Conservation (phyloP, 2,888 invertebrate genomes). For the Mesochorus sp. region DNA sequence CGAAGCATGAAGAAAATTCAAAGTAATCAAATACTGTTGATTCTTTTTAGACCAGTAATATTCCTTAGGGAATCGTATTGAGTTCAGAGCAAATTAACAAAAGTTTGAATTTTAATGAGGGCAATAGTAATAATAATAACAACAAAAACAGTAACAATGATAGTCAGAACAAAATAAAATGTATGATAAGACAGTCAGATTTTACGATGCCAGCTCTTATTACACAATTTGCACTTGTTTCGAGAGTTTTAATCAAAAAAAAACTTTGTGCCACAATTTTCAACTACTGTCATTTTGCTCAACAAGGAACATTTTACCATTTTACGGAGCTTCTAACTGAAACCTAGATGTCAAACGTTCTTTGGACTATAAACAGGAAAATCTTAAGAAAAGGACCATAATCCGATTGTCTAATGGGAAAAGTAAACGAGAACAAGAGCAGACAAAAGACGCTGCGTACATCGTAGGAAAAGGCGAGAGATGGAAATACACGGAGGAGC, state of each 20-base stretch:
- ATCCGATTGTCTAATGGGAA: slow-evolving; percentile 72
- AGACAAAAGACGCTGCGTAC: not conserved
- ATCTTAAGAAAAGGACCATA: slow-evolving; percentile 55
- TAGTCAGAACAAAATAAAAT: not conserved
- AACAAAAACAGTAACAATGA: no score
- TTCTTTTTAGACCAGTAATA: no score
- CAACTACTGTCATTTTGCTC: not conserved
- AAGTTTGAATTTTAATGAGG: slow-evolving; percentile 72
- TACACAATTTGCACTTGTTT: not conserved
- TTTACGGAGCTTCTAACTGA: not conserved
- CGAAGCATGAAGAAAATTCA: no score
- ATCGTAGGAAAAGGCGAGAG: slow-evolving; percentile 17
- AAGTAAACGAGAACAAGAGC: slow-evolving; percentile 61
- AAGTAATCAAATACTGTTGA: no score
- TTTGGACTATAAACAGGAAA: not conserved
- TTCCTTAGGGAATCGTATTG: no score
- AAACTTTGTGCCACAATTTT: not conserved
- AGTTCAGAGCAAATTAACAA: no score
- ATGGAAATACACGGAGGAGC: slow-evolving; percentile 57
- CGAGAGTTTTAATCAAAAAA: not conserved
- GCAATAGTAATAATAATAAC: slow-evolving; percentile 70
- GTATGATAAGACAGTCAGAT: not conserved
- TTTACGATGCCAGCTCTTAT: not conserved
- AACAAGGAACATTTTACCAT: not conserved
- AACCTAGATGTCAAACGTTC: not conserved